Evolutionary conservation across 2,888 invertebrate species (phyloP).

Genomic region (Lepidocyrtoides sp.): DNA sequence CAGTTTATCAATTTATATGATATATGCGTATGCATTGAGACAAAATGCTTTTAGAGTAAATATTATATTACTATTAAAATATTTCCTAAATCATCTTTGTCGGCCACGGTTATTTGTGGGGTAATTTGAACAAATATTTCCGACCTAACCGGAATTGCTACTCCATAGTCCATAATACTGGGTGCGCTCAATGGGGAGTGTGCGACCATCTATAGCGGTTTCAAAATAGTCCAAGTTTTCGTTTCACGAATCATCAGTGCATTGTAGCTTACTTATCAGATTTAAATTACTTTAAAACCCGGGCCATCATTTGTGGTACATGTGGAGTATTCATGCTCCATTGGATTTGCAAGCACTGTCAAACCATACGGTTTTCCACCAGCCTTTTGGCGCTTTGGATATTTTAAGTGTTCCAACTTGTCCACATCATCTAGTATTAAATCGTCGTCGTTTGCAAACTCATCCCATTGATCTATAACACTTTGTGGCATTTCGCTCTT

Average conservation of each 20-base stretch:
- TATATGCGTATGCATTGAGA: too few relatives aligned
- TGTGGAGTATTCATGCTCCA: constrained; percentile 44
- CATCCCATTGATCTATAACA: constrained; percentile 25
- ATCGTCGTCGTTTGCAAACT: constrained; percentile 19
- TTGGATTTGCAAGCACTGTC: constrained; percentile 52
- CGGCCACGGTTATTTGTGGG: too few relatives aligned
- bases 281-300: constrained; percentile 69
- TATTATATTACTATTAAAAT: not conserved
- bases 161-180: constrained; percentile 34
- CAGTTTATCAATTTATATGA: too few relatives aligned
- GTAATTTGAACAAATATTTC: constrained; percentile 66
- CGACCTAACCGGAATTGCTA: constrained; percentile 34
- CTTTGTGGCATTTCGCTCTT: too few relatives aligned
- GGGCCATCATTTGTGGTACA: constrained; percentile 53
- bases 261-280: too few relatives aligned
- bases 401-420: not conserved
- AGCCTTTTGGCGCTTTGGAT: constrained; percentile 51
- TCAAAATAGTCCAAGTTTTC: too few relatives aligned
- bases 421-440: not conserved
- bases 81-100: too few relatives aligned
- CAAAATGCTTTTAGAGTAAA: too few relatives aligned
- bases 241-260: too few relatives aligned
- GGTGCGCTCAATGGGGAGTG: constrained; percentile 63
- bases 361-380: constrained; percentile 61
- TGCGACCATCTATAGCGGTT: constrained; percentile 46